Conservation (phyloP, 1,140 invertebrate genomes). For the Maconellicoccus hirsutus region DNA sequence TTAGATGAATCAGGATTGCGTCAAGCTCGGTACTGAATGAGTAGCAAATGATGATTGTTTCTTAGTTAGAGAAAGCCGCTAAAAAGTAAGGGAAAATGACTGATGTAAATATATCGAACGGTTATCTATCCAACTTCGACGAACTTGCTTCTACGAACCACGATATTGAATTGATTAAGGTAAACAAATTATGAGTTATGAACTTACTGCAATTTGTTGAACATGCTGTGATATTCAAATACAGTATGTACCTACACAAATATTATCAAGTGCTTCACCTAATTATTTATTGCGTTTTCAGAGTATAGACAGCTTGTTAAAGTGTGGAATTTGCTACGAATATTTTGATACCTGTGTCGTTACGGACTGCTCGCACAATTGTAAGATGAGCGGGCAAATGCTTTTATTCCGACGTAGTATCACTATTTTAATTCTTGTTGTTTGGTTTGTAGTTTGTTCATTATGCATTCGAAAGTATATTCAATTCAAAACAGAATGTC, state of each 20-base stretch:
- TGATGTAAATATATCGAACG: not conserved
- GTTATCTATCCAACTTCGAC: not conserved
- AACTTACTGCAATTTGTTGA: too few species aligned
- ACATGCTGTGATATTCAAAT: not conserved
- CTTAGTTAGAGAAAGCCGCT: too few species aligned
- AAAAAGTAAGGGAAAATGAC: not conserved
- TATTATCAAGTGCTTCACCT: not conserved
- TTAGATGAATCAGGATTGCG: too few species aligned
- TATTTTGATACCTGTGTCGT: constrained; percentile 38
- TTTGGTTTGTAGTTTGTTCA: constrained; percentile 42
- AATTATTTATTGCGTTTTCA: constrained; percentile 29
- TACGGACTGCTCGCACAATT: constrained; percentile 39
- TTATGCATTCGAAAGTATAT: constrained; percentile 44
- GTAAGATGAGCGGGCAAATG: constrained; percentile 32
- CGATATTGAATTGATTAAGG: not conserved
- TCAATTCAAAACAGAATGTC: constrained; percentile 42
- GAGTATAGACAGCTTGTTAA: constrained; percentile 36
- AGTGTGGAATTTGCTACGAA: constrained; percentile 40
- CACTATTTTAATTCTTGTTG: constrained; percentile 21
- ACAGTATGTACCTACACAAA: not conserved
- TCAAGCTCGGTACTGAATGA: too few species aligned
- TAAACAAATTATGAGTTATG: too few species aligned
- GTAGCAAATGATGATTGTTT: too few species aligned
- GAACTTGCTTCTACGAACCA: not conserved
- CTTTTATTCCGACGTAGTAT: not conserved